Conservation (phyloP, 2,113 vertebrate genomes). For the Periophthalmodon schlosseri region DNA sequence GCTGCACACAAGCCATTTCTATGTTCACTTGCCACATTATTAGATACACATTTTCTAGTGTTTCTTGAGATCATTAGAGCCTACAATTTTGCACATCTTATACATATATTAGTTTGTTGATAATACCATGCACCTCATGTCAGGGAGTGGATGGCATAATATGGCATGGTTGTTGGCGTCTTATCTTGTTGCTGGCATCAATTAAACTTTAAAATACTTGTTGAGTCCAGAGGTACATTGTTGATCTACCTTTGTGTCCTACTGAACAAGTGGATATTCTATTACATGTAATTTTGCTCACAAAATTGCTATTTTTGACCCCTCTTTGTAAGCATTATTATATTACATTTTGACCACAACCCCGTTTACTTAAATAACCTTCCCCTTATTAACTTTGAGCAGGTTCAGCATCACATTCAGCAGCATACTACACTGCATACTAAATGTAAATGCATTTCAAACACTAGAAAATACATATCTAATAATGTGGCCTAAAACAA, state of each 20-base stretch:
- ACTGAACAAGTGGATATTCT: too few species aligned
- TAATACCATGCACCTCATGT: too few species aligned
- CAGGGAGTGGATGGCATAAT: too few species aligned
- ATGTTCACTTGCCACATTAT: slow-evolving; percentile 23
- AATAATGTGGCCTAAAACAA: slow-evolving; percentile 12
- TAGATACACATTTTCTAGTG: not conserved
- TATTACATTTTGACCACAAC: not conserved
- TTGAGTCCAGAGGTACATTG: too few species aligned
- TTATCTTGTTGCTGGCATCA: too few species aligned
- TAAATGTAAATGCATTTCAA: not conserved
- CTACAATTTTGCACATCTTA: too few species aligned
- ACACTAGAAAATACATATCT: not conserved
- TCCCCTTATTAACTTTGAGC: not conserved
- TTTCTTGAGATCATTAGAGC: not conserved
- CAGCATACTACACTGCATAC: not conserved
- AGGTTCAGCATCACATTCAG: too few species aligned
- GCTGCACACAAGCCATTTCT: slow-evolving; percentile 9
- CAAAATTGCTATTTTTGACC: not conserved
- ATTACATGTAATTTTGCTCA: not conserved
- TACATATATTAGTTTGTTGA: too few species aligned
- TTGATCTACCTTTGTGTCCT: too few species aligned
- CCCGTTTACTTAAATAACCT: not conserved
- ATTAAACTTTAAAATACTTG: too few species aligned
- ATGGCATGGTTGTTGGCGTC: too few species aligned
- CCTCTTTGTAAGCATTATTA: not conserved